A percentile compares a stretch with the other conserved stretches of the same genome.
phyloP scores from a whole-genome alignment of 2,113 vertebrate species.

The Polyodon spathula region DNA sequence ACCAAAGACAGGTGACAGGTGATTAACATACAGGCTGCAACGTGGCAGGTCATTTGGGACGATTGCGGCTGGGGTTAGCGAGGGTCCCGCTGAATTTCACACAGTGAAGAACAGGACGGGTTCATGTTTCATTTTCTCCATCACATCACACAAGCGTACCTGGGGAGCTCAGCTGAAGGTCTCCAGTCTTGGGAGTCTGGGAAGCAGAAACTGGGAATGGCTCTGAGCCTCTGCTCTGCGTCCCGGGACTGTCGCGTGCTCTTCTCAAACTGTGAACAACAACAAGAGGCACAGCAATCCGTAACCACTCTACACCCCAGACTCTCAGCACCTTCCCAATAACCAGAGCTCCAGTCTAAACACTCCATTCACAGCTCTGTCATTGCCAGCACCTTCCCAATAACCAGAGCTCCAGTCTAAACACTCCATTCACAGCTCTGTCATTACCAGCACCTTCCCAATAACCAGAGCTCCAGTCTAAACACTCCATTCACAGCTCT shows the following conservation, averaged over 20 bases:
- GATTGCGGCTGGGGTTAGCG: too few relatives aligned
- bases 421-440: too few relatives aligned
- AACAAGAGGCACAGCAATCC: conserved; percentile 24
- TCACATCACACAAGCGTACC: conserved; percentile 54
- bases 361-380: too few relatives aligned
- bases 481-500: conserved; percentile 25
- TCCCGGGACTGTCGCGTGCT: conserved; percentile 76
- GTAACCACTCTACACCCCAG: background rate
- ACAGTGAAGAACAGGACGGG: background rate
- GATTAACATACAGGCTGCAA: too few relatives aligned
- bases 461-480: conserved; percentile 18
- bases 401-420: conserved; percentile 17
- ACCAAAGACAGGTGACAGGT: too few relatives aligned
- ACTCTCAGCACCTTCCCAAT: conserved; percentile 15
- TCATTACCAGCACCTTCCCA: too few relatives aligned
- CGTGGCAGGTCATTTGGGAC: too few relatives aligned
- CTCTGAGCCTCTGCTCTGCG: conserved; percentile 84
- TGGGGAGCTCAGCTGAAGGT: conserved; percentile 71
- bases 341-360: conserved; percentile 14
- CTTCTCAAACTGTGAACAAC: conserved; percentile 71
- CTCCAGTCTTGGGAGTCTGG: conserved; percentile 85
- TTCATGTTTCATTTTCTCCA: too few relatives aligned
- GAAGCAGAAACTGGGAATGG: conserved; percentile 95
- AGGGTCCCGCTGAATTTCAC: conserved; percentile 1
- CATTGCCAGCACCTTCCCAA: too few relatives aligned